A percentile compares a stretch with the other conserved stretches of the same genome.
phyloP scores from a whole-genome alignment of 2,113 vertebrate species.

The Suricata suricatta region DNA sequence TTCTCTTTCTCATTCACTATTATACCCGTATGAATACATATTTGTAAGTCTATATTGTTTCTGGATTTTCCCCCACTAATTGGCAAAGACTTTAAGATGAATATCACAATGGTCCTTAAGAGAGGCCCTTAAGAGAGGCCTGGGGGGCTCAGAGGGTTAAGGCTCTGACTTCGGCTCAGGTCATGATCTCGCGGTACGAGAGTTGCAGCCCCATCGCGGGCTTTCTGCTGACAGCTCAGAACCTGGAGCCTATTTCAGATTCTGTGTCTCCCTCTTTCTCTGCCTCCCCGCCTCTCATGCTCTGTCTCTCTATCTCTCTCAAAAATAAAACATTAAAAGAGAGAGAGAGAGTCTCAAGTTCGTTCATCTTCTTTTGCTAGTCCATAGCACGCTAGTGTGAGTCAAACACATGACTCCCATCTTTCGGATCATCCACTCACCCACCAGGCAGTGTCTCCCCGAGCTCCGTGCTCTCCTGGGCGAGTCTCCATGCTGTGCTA shows the following conservation, averaged over 20 bases:
- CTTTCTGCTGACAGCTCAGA: no score
- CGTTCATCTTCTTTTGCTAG: background rate
- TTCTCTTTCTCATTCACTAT: background rate
- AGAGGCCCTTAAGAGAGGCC: background rate
- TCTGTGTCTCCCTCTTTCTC: no score
- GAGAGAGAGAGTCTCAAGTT: background rate
- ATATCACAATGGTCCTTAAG: background rate
- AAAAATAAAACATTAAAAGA: no score
- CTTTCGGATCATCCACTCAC: background rate
- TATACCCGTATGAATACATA: background rate
- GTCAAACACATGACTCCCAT: background rate
- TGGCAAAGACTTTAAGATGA: conserved; percentile 1
- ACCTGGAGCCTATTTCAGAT: no score
- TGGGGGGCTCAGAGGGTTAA: no score
- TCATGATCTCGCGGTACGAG: no score
- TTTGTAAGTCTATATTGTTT: background rate
- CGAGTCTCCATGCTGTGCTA: background rate
- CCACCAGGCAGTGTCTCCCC: background rate
- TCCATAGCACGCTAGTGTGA: background rate
- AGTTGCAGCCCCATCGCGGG: no score
- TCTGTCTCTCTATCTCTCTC: no score
- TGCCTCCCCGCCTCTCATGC: no score
- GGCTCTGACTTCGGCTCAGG: no score
- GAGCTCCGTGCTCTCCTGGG: background rate
- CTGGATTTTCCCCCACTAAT: background rate